A percentile compares a stretch with the other conserved stretches of the same genome.
Evolutionary conservation across 1,140 invertebrate species (phyloP).

Genomic region (Hesperophylax magnus): DNA sequence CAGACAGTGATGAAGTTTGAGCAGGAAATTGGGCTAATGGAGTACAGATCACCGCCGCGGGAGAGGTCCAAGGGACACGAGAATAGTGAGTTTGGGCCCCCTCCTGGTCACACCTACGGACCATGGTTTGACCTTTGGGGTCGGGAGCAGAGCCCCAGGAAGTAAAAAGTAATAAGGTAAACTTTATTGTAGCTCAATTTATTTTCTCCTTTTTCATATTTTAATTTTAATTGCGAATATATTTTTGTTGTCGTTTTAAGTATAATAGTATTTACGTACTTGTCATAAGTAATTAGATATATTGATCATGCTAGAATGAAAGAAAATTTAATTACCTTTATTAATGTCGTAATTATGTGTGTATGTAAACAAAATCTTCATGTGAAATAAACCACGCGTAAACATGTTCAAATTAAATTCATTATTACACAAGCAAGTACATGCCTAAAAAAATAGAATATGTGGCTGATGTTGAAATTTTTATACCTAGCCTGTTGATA

Average conservation of each 20-base stretch:
- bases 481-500: too few relatives aligned
- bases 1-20: constrained; percentile 60
- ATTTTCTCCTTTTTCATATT: background rate
- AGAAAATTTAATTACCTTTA: too few relatives aligned
- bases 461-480: too few relatives aligned
- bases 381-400: too few relatives aligned
- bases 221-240: background rate
- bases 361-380: too few relatives aligned
- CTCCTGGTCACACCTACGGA: constrained; percentile 79
- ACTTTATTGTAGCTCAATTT: background rate
- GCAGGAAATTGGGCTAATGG: constrained; percentile 64
- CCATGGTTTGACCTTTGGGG: constrained; percentile 92
- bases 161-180: constrained; percentile 24
- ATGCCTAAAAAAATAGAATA: too few relatives aligned
- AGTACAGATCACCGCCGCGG: constrained; percentile 66
- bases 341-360: too few relatives aligned
- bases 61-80: constrained; percentile 67
- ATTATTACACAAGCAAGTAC: too few relatives aligned
- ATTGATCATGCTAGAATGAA: too few relatives aligned
- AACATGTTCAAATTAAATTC: too few relatives aligned
- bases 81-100: constrained; percentile 70
- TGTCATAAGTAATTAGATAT: background rate
- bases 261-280: background rate
- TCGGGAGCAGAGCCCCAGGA: constrained; percentile 14
- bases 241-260: background rate